Base-by-base conservation (phyloP, 2,797 vertebrate genomes). In the Lagocephalus sceleratus region DNA sequence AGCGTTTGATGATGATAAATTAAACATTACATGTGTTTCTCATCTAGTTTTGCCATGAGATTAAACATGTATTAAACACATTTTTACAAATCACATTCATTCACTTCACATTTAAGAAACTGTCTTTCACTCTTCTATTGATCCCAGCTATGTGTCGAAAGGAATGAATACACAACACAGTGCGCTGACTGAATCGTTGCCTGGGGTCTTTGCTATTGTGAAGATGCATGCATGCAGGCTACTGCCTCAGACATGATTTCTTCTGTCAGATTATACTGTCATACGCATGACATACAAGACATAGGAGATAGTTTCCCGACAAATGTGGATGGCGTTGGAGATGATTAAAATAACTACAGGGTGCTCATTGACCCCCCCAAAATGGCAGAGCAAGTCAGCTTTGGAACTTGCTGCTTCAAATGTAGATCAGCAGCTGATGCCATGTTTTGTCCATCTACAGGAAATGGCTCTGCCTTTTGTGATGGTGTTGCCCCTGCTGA, bases 401-500 rank as follows among this genome's bases (percentile, higher is more conserved):
- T 35, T 35, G 32, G 32, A 35, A 35, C 20, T 47, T 20, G 52
- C 20, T 10, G 54, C 19, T 6, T 20, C 10, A 5, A 7, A 51
- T 48, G 26, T 47, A 63, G 70, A 49, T 69, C 66, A 50, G 39
- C 57, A 26, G 29, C 56, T 53, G 22, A 10, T 26, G 43, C 32
- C 32, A 35, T 35, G 32, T 2, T 42, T 11, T 60, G 11, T 66
- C 59, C 17, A 53, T 53, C 71, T 46, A 16, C 81, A 83, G 91
- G 86, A 72, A 77, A 99, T 99, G 97, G 83, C 82, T 38, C 4
- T 94, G 47, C 81, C 91, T 6, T 90, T 89, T 0, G 75, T 94
- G 21, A 79, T 94, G 66, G 69, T 92, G 61, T 52, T 98, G 47
- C 96, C 94, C 4, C 29, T 98, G 82, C 87, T 98, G 52, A 83